phyloP scores from a whole-genome alignment of 2,888 invertebrate species.

The Drosophila subquinaria region DNA sequence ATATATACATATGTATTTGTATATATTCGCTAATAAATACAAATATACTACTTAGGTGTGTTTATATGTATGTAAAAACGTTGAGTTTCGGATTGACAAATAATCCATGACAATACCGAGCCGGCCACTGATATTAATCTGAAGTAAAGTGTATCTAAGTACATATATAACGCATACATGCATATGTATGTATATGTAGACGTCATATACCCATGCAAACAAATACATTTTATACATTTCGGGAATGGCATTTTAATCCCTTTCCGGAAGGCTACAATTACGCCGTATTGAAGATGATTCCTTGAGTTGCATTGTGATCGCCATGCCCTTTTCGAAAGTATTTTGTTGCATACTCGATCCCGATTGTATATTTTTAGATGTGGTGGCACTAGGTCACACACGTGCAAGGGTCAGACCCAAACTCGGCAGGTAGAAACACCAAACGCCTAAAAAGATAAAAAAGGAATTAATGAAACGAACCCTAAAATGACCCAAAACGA shows the following conservation, averaged over 20 bases:
- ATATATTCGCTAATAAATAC: too few species aligned
- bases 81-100: neutral
- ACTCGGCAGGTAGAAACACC: conserved; percentile 69
- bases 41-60: too few species aligned
- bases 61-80: neutral
- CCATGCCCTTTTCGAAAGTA: conserved; percentile 50
- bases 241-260: conserved; percentile 68
- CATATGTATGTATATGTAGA: neutral
- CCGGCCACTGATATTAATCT: neutral
- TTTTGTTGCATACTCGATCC: conserved; percentile 34
- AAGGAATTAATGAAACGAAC: conserved; percentile 67
- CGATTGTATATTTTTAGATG: conserved; percentile 65
- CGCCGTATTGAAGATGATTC: conserved; percentile 62
- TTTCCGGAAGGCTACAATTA: conserved; percentile 74
- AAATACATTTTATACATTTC: conserved; percentile 13
- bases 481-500: conserved; percentile 76
- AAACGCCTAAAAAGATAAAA: conserved; percentile 61
- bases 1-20: too few species aligned
- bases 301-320: conserved; percentile 42
- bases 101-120: neutral
- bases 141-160: conserved; percentile 6
- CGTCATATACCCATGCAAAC: neutral
- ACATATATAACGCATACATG: conserved; percentile 1
- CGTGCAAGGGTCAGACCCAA: conserved; percentile 82
- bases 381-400: conserved; percentile 72